These are phyloP conservation scores for Paradoxurus hermaphroditus DNA, from an alignment of 2,113 vertebrate species.

Conservation along the genomic window DNA sequence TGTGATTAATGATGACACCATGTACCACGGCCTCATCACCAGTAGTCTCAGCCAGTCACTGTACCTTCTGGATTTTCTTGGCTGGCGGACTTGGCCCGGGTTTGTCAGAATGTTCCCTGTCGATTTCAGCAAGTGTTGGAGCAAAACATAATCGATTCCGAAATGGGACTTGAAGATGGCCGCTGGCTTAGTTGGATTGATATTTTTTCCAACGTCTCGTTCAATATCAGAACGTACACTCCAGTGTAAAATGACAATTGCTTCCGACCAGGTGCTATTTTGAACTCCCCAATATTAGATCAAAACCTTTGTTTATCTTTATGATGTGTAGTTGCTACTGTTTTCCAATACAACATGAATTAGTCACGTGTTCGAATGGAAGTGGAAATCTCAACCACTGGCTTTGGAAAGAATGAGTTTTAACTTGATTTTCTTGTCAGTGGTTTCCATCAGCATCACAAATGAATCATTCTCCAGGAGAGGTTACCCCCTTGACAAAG, in stretches of 20 bases:
- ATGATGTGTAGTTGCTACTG: neutral
- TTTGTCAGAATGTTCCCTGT: neutral
- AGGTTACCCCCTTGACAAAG: neutral
- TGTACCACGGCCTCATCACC: neutral
- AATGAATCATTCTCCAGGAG: neutral
- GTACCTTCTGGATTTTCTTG: neutral
- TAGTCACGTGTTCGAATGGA: neutral
- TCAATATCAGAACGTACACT: neutral
- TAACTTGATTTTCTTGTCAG: neutral
- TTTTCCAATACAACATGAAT: slow-evolving; percentile 14
- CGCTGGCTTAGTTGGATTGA: neutral
- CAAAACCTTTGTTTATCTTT: neutral
- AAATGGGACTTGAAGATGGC: neutral
- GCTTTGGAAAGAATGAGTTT: neutral
- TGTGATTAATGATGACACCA: neutral
- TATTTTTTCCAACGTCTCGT: neutral
- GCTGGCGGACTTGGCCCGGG: neutral
- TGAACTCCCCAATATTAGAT: neutral
- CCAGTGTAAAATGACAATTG: neutral
- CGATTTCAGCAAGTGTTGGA: neutral
- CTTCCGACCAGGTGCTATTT: neutral
- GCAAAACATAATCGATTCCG: neutral
- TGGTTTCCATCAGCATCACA: neutral
- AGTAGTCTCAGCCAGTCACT: neutral
- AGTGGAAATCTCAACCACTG: slow-evolving; percentile 22